A percentile compares a stretch with the other conserved stretches of the same genome.
These are phyloP conservation scores for Oryzias sinensis DNA, from an alignment of 2,797 vertebrate species.

Conservation along the genomic window DNA sequence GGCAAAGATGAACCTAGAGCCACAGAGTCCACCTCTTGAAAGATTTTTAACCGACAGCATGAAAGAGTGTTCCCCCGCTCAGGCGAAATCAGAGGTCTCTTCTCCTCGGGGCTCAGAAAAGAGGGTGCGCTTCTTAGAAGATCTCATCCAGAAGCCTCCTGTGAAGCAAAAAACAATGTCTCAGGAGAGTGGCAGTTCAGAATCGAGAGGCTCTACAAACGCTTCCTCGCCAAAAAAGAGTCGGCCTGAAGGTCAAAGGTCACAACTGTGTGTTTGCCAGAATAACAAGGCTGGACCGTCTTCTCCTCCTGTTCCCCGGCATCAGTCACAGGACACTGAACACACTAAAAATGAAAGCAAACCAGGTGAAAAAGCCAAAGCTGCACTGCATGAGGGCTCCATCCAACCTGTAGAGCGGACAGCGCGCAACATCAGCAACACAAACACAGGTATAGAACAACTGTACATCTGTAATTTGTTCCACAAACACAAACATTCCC, in stretches of 20 bases:
- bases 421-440: slow-evolving; percentile 68
- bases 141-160: slow-evolving; percentile 50
- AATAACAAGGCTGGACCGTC: slow-evolving; percentile 34
- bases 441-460: slow-evolving; percentile 66
- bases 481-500: neutral
- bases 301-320: slow-evolving; percentile 29
- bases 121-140: slow-evolving; percentile 78
- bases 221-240: slow-evolving; percentile 35
- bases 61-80: slow-evolving; percentile 23
- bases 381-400: slow-evolving; percentile 37
- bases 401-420: slow-evolving; percentile 53
- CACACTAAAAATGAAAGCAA: slow-evolving; percentile 35
- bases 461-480: neutral
- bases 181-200: slow-evolving; percentile 37
- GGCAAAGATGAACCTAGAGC: slow-evolving; percentile 41
- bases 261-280: slow-evolving; percentile 28
- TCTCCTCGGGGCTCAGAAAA: slow-evolving; percentile 63
- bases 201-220: slow-evolving; percentile 51
- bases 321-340: slow-evolving; percentile 46
- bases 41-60: slow-evolving; percentile 1
- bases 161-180: slow-evolving; percentile 28
- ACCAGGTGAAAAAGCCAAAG: slow-evolving; percentile 40
- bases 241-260: slow-evolving; percentile 19
- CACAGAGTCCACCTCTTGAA: slow-evolving; percentile 28
- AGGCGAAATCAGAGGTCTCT: slow-evolving; percentile 27